These are phyloP conservation scores for Thymelicus sylvestris DNA, from an alignment of 2,888 invertebrate genomes.

Conservation along the genomic window DNA sequence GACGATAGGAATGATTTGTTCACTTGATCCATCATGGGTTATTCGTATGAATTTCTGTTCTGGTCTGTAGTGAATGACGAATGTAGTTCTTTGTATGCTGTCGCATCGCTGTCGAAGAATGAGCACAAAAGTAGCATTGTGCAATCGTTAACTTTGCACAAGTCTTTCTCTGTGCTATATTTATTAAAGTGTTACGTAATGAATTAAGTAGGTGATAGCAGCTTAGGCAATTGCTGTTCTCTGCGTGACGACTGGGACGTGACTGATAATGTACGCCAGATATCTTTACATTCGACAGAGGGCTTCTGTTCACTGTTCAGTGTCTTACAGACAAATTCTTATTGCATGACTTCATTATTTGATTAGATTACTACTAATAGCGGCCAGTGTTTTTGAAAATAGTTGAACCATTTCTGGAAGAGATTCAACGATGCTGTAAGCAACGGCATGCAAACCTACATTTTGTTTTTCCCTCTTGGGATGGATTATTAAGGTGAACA, in stretches of 20 bases:
- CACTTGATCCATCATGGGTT: no score
- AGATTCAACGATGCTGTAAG: no score
- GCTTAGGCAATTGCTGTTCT: neutral
- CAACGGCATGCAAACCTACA: no score
- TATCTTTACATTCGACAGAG: neutral
- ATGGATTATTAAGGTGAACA: no score
- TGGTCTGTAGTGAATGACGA: no score
- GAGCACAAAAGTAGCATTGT: neutral
- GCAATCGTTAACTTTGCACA: neutral
- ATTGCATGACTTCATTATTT: neutral
- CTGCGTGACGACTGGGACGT: neutral
- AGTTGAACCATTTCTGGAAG: no score
- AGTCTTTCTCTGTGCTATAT: neutral
- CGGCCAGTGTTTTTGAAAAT: no score
- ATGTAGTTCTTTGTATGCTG: no score
- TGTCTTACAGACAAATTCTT: neutral
- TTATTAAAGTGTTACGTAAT: constrained; percentile 5
- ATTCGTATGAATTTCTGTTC: no score
- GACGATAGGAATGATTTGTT: no score
- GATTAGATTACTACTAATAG: neutral
- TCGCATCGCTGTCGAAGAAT: no score
- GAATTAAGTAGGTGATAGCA: neutral
- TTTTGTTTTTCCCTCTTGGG: no score
- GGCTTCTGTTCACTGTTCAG: neutral
- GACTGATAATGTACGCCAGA: constrained; percentile 1